phyloP scores from a whole-genome alignment of 2,888 invertebrate species.

The Epinotia brunnichana region DNA sequence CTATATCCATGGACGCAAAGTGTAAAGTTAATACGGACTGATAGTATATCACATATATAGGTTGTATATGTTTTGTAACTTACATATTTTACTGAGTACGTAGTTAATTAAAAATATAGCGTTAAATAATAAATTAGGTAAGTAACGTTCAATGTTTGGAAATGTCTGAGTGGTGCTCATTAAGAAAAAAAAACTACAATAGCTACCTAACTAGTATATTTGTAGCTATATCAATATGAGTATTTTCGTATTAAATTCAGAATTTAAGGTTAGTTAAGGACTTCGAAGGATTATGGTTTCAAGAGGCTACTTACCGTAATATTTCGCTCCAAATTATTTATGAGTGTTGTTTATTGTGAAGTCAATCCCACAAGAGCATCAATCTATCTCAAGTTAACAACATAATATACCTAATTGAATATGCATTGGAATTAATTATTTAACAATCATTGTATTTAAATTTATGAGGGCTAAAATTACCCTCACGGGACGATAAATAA shows the following conservation, averaged over 20 bases:
- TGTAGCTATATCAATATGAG: not conserved
- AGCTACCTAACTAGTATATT: not conserved
- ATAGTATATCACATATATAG: not conserved
- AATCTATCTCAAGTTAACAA: not conserved
- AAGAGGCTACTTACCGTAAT: not conserved
- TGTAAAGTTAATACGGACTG: constrained; percentile 49
- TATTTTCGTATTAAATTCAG: not conserved
- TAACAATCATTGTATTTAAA: not conserved
- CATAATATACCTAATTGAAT: no score
- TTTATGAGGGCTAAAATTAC: not conserved
- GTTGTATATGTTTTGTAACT: constrained; percentile 22
- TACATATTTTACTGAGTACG: not conserved
- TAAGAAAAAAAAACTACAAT: not conserved
- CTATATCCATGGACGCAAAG: constrained; percentile 73
- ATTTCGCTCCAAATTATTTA: no score
- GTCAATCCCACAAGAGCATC: not conserved
- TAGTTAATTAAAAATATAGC: not conserved
- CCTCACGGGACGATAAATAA: not conserved
- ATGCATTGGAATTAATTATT: not conserved
- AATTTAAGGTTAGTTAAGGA: not conserved
- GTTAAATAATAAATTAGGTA: not conserved
- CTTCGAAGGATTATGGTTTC: not conserved
- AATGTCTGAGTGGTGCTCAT: constrained; percentile 29
- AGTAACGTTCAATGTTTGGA: constrained; percentile 6
- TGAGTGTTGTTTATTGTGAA: not conserved